A percentile compares a stretch with the other conserved stretches of the same genome.
Evolutionary conservation across 2,113 vertebrate genomes (phyloP).

Genomic region (Dromiciops gliroides): DNA sequence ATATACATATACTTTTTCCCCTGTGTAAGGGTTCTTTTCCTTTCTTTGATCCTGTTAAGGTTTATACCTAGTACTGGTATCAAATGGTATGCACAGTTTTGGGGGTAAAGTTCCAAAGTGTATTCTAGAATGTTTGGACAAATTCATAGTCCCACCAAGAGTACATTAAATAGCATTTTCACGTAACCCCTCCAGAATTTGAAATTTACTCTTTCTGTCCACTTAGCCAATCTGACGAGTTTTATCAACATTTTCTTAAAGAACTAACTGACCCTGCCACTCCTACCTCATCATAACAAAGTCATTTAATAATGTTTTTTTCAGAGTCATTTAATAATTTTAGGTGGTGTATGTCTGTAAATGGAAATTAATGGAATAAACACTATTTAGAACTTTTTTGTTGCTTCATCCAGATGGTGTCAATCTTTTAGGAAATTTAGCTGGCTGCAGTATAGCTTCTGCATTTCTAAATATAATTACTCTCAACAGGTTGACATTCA

Average conservation of each 20-base stretch:
- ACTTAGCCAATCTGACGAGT: not conserved
- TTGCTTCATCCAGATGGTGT: conserved; percentile 22
- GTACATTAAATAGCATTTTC: not conserved
- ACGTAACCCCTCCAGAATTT: not conserved
- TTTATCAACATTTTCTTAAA: not conserved
- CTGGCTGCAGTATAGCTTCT: not conserved
- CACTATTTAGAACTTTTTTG: not conserved
- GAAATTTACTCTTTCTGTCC: not conserved
- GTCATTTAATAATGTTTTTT: not conserved
- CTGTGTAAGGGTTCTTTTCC: not conserved
- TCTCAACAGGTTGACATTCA: conserved; percentile 4
- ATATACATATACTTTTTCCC: not conserved
- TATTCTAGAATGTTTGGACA: not conserved
- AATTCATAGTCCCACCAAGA: not conserved
- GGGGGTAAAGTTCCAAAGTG: not conserved
- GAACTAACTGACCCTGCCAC: not conserved
- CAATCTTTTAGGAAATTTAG: conserved; percentile 28
- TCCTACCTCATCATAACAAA: not conserved
- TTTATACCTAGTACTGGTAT: not conserved
- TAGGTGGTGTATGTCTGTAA: not conserved
- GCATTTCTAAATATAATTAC: conserved; percentile 46
- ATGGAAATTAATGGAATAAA: not conserved
- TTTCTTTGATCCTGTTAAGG: not conserved
- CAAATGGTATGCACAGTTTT: not conserved
- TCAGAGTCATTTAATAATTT: not conserved